Evolutionary conservation across 1,140 invertebrate species (phyloP).

Genomic region (Homarus americanus): DNA sequence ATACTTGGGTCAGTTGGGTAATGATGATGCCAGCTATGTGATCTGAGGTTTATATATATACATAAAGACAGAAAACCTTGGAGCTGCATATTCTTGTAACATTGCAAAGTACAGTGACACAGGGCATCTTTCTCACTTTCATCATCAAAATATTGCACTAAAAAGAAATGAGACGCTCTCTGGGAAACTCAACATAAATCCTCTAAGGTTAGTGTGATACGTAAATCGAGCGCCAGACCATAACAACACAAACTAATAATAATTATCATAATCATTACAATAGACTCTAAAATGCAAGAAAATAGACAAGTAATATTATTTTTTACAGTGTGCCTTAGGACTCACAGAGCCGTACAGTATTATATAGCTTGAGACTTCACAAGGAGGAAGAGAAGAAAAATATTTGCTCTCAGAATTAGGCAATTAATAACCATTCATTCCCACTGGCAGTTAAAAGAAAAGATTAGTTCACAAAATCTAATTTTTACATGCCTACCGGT

Average conservation of each 20-base stretch:
- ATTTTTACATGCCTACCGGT: constrained; percentile 60
- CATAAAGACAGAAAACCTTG: constrained; percentile 58
- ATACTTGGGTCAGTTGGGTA: constrained; percentile 19
- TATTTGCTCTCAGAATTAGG: constrained; percentile 66
- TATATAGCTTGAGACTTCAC: constrained; percentile 64
- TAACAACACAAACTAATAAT: constrained; percentile 41
- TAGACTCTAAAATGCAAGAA: constrained; percentile 60
- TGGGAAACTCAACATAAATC: constrained; percentile 7
- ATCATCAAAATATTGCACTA: constrained; percentile 69
- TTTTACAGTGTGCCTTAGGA: constrained; percentile 67
- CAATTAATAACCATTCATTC: constrained; percentile 58
- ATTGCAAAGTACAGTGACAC: constrained; percentile 44
- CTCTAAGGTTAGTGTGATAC: constrained; percentile 50
- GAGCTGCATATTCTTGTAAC: constrained; percentile 67
- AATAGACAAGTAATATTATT: constrained; percentile 50
- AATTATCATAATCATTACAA: constrained; percentile 60
- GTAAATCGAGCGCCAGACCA: constrained; percentile 49
- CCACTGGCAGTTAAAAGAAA: constrained; percentile 68
- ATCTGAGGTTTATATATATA: constrained; percentile 51
- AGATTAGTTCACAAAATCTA: constrained; percentile 67
- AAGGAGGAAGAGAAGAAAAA: constrained; percentile 70
- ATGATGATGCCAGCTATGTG: constrained; percentile 17
- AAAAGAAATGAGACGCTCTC: constrained; percentile 44
- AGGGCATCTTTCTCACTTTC: constrained; percentile 18
- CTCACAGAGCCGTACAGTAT: constrained; percentile 70